A percentile compares a stretch with the other conserved stretches of the same genome.
Conservation (phyloP, 2,888 invertebrate genomes). For the Drosophila greeni region DNA sequence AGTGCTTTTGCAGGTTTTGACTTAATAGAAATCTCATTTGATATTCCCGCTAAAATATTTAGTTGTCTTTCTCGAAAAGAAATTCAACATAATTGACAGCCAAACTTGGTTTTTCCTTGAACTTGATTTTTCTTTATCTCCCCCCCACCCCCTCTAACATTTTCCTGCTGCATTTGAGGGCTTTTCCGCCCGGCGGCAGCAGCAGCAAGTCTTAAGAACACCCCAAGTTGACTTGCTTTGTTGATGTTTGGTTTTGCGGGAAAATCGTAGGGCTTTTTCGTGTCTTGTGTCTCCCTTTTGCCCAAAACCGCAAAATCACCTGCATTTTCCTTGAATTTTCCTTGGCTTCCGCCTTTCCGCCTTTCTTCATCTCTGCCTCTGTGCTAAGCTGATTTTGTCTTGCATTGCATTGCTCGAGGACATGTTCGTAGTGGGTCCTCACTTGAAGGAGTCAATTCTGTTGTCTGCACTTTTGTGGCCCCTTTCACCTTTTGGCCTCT, state of each 20-base stretch:
- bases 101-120: conserved; percentile 18
- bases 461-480: conserved; percentile 32
- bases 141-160: no score
- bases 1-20: neutral
- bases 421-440: conserved; percentile 24
- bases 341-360: conserved; percentile 23
- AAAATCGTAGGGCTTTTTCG: conserved; percentile 4
- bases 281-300: neutral
- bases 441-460: conserved; percentile 36
- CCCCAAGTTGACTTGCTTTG: conserved; percentile 26
- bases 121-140: conserved; percentile 22
- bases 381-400: conserved; percentile 37
- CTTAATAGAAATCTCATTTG: neutral
- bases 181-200: conserved; percentile 17
- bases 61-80: conserved; percentile 1
- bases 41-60: conserved; percentile 13
- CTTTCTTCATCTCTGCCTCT: conserved; percentile 14
- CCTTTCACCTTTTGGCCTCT: neutral
- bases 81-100: conserved; percentile 14
- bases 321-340: neutral
- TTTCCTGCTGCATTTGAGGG: conserved; percentile 30
- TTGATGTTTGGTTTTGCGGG: conserved; percentile 38
- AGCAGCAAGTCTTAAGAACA: neutral
- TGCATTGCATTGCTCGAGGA: conserved; percentile 40
- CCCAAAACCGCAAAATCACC: no score